A percentile compares a stretch with the other conserved stretches of the same genome.
These are phyloP conservation scores for Anthoscopus minutus DNA, from an alignment of 2,113 vertebrate species.

Conservation along the genomic window DNA sequence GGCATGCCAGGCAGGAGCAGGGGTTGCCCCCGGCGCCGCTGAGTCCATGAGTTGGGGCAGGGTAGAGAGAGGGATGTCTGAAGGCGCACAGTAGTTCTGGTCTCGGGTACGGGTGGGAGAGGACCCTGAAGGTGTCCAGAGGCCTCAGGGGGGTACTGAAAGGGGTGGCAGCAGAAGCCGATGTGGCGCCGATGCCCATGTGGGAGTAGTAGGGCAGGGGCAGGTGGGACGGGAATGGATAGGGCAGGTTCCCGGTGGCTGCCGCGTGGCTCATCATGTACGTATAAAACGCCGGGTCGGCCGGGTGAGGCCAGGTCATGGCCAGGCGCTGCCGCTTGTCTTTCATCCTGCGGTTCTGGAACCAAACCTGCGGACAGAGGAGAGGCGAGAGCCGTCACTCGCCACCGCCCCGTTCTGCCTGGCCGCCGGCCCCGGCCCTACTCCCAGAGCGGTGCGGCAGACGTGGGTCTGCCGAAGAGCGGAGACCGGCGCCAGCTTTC, in stretches of 20 bases:
- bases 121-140: conserved; percentile 91
- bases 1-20: conserved; percentile 93
- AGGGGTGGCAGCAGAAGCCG: conserved; percentile 78
- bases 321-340: conserved; percentile 95
- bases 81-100: conserved; percentile 97
- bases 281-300: conserved; percentile 96
- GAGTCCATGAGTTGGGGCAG: conserved; percentile 84
- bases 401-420: neutral
- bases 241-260: conserved; percentile 91
- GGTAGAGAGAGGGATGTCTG: conserved; percentile 90
- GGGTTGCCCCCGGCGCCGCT: conserved; percentile 80
- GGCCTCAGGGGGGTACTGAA: conserved; percentile 89
- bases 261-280: conserved; percentile 99
- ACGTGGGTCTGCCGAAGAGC: neutral
- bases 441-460: neutral
- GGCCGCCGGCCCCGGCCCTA: neutral
- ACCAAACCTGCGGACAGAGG: conserved; percentile 86
- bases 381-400: neutral
- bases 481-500: neutral
- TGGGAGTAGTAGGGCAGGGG: conserved; percentile 95
- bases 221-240: conserved; percentile 94
- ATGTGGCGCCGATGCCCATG: conserved; percentile 82
- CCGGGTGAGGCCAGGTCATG: conserved; percentile 97
- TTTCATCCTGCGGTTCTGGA: conserved; percentile 99
- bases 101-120: conserved; percentile 92